Conservation (phyloP, 2,888 invertebrate genomes). For the Syrphus vitripennis region DNA sequence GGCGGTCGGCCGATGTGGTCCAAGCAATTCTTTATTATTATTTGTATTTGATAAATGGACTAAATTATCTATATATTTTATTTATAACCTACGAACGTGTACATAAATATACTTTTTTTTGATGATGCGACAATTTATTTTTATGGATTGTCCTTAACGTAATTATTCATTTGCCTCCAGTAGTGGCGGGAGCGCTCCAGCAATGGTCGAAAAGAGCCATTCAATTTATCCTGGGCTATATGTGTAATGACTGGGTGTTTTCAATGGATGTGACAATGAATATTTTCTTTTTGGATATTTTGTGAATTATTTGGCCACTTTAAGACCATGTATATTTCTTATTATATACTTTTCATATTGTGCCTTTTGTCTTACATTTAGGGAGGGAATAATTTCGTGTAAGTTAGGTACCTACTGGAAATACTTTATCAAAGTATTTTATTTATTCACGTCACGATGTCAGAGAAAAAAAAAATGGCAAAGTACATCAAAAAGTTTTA, state of each 20-base stretch:
- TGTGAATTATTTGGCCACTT: background rate
- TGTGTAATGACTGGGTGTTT: background rate
- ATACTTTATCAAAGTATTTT: conserved; percentile 1
- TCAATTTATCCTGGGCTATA: background rate
- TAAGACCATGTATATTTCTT: background rate
- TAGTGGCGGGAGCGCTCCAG: no score
- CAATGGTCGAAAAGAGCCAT: background rate
- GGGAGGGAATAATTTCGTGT: background rate
- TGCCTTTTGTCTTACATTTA: background rate
- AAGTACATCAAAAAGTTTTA: background rate
- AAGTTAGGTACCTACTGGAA: background rate
- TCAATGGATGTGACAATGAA: background rate
- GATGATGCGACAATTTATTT: conserved; percentile 25
- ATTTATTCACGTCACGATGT: background rate
- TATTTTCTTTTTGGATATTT: background rate
- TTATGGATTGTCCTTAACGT: conserved; percentile 26
- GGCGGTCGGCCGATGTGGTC: background rate
- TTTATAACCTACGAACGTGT: background rate
- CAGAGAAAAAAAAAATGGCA: background rate
- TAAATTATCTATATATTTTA: background rate
- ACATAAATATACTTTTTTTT: background rate
- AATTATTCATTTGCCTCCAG: conserved; percentile 18
- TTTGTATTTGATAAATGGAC: conserved; percentile 14
- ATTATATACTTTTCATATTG: background rate
- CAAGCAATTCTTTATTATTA: background rate